Conservation (phyloP, 1,140 invertebrate species). For the Gerris buenoi region DNA sequence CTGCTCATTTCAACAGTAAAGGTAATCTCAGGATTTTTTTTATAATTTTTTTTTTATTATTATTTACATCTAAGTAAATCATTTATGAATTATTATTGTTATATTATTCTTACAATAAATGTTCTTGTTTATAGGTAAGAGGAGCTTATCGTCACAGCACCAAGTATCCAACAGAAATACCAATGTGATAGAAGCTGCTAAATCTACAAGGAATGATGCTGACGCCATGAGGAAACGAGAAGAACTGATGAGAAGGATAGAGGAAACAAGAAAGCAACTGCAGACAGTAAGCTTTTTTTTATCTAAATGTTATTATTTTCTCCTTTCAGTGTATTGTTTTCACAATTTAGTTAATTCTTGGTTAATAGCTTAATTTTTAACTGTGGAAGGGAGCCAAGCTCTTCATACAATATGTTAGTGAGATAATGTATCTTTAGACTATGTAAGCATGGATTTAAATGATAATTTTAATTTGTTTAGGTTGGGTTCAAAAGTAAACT, state of each 20-base stretch:
- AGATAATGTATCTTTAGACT: too few species aligned
- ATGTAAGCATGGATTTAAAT: too few species aligned
- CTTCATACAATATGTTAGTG: too few species aligned
- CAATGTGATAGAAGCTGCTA: conserved; percentile 38
- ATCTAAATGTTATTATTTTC: too few species aligned
- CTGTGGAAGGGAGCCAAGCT: too few species aligned
- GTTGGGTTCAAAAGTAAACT: conserved; percentile 56
- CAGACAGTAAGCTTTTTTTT: conserved; percentile 81
- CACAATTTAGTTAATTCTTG: too few species aligned
- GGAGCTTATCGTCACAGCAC: conserved; percentile 26
- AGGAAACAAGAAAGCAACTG: conserved; percentile 71
- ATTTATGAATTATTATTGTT: background rate
- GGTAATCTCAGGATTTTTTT: too few species aligned
- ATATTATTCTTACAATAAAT: background rate
- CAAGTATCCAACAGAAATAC: conserved; percentile 26
- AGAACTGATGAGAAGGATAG: conserved; percentile 66
- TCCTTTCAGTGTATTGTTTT: too few species aligned
- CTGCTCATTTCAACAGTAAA: background rate
- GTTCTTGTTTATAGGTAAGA: conserved; percentile 18
- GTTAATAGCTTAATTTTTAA: too few species aligned
- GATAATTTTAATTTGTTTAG: conserved; percentile 31
- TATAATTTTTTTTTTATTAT: too few species aligned
- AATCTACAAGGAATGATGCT: conserved; percentile 38
- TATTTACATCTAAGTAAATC: too few species aligned
- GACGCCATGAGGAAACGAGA: conserved; percentile 58